Percentiles rank a stretch among this genome's conserved stretches.
These are phyloP conservation scores for Marisa cornuarietis DNA, from an alignment of 1,140 invertebrate species.

Conservation along the genomic window DNA sequence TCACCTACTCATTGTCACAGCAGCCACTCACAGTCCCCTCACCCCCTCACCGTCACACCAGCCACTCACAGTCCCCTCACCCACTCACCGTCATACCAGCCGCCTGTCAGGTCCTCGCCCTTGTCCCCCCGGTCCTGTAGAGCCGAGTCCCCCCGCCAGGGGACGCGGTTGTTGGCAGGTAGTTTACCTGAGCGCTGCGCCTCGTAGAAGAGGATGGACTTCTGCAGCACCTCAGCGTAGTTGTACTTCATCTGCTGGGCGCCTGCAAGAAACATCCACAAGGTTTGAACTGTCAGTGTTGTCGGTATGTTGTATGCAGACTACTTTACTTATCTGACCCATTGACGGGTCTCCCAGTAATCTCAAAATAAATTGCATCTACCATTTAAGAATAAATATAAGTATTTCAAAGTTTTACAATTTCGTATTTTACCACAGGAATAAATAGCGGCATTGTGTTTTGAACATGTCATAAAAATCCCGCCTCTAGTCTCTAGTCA, in stretches of 20 bases:
- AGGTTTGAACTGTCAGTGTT: neutral
- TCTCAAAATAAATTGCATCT: neutral
- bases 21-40: neutral
- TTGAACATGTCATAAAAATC: no score
- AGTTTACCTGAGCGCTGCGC: slow-evolving; percentile 64
- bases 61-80: neutral
- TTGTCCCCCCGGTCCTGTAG: slow-evolving; percentile 58
- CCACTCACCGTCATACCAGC: slow-evolving; percentile 64
- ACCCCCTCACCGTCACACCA: neutral
- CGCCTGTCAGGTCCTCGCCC: slow-evolving; percentile 62
- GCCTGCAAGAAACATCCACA: neutral
- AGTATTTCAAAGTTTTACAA: neutral
- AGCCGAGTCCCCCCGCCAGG: slow-evolving; percentile 61
- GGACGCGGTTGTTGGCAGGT: slow-evolving; percentile 57
- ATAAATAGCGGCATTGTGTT: neutral
- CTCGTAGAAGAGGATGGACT: slow-evolving; percentile 66
- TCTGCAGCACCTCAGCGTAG: slow-evolving; percentile 54
- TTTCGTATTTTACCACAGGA: neutral
- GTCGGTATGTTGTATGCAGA: neutral
- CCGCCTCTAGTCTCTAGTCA: no score
- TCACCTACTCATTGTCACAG: no score
- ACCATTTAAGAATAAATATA: neutral
- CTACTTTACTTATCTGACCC: no score
- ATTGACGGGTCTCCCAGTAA: no score
- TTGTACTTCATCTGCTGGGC: slow-evolving; percentile 40